These are phyloP conservation scores for Dreissena rostriformis DNA, from an alignment of 1,140 invertebrate genomes.

Conservation along the genomic window DNA sequence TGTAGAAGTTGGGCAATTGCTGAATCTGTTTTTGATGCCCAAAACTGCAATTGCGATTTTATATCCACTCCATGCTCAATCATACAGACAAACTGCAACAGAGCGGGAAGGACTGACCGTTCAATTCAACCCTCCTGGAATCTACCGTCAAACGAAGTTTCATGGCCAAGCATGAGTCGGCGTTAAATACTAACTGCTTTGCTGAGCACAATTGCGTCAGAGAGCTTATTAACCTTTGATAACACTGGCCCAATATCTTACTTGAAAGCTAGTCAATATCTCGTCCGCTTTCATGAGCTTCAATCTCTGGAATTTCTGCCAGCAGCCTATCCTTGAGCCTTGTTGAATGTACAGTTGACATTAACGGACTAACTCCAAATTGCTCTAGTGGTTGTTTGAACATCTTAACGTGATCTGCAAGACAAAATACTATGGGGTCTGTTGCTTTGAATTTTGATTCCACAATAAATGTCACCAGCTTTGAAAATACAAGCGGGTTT, in stretches of 20 bases:
- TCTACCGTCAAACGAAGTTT: neutral
- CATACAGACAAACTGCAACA: slow-evolving; percentile 59
- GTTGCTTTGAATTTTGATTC: slow-evolving; percentile 21
- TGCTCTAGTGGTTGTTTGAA: slow-evolving; percentile 48
- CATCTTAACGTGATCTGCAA: slow-evolving; percentile 35
- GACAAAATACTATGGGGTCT: slow-evolving; percentile 18
- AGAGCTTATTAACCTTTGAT: slow-evolving; percentile 17
- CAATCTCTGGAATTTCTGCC: slow-evolving; percentile 31
- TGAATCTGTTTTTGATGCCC: slow-evolving; percentile 44
- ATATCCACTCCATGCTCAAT: slow-evolving; percentile 47
- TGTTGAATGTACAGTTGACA: too few relatives aligned
- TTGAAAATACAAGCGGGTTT: slow-evolving; percentile 48
- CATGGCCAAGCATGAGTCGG: slow-evolving; percentile 53
- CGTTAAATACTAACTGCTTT: slow-evolving; percentile 55
- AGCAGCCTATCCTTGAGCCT: slow-evolving; percentile 18
- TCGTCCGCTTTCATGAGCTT: slow-evolving; percentile 43
- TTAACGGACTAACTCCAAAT: neutral
- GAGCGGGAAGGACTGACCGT: slow-evolving; percentile 48
- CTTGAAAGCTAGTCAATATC: slow-evolving; percentile 46
- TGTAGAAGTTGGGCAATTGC: slow-evolving; percentile 58
- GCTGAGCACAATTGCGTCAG: slow-evolving; percentile 44
- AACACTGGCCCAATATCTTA: slow-evolving; percentile 44
- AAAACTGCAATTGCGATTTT: neutral
- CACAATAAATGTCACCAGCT: slow-evolving; percentile 35
- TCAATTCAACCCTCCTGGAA: slow-evolving; percentile 46